phyloP scores from a whole-genome alignment of 1,140 invertebrate species.

The Calliphora vicina region DNA sequence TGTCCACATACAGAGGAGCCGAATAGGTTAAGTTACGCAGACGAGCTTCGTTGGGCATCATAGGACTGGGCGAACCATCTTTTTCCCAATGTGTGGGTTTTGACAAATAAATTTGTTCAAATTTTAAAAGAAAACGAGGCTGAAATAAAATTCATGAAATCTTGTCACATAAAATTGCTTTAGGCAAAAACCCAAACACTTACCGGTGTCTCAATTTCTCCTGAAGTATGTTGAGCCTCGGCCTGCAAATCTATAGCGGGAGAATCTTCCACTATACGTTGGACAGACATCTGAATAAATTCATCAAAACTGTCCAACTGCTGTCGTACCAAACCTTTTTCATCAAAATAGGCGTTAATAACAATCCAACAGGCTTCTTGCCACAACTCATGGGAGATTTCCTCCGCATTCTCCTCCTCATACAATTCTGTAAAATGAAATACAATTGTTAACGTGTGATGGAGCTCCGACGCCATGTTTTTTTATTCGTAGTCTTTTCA shows the following conservation, averaged over 20 bases:
- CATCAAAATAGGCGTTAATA: slow-evolving; percentile 99
- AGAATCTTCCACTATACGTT: slow-evolving; percentile 98
- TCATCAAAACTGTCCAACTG: slow-evolving; percentile 99
- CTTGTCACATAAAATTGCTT: too few species aligned
- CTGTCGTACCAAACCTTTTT: slow-evolving; percentile 98
- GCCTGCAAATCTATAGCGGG: slow-evolving; percentile 97
- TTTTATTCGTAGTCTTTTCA: not conserved
- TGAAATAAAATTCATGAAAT: slow-evolving; percentile 53
- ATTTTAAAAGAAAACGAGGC: slow-evolving; percentile 91
- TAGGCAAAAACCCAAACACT: slow-evolving; percentile 47
- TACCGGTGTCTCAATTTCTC: slow-evolving; percentile 90
- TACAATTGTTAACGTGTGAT: slow-evolving; percentile 7
- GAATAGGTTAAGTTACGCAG: slow-evolving; percentile 91
- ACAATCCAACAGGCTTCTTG: slow-evolving; percentile 99
- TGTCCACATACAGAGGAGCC: slow-evolving; percentile 97
- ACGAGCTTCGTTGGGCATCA: slow-evolving; percentile 99
- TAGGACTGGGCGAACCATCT: slow-evolving; percentile 96
- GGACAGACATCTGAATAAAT: slow-evolving; percentile 99
- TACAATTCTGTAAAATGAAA: slow-evolving; percentile 47
- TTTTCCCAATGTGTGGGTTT: slow-evolving; percentile 99
- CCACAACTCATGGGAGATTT: slow-evolving; percentile 95
- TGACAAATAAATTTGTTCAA: slow-evolving; percentile 98
- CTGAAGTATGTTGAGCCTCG: slow-evolving; percentile 93
- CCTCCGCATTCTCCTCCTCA: slow-evolving; percentile 68
- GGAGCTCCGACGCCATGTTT: slow-evolving; percentile 45